Evolutionary conservation across 2,113 vertebrate species (phyloP).

Genomic region (Oxyura jamaicensis): DNA sequence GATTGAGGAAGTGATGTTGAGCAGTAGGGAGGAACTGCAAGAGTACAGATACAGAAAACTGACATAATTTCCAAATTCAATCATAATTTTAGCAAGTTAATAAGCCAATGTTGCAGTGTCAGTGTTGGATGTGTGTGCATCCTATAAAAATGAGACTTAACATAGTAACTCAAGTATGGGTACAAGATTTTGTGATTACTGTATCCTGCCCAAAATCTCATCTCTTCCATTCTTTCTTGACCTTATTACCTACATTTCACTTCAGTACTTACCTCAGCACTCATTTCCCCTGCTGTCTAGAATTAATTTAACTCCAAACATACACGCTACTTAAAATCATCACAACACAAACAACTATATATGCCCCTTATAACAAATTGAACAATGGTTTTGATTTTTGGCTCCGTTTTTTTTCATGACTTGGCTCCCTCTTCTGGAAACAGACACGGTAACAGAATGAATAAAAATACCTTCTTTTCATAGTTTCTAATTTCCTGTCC

Average conservation of each 20-base stretch:
- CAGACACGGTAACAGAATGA: background rate
- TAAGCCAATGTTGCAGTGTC: background rate
- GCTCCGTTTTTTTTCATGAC: background rate
- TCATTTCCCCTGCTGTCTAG: background rate
- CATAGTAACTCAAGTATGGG: accelerated
- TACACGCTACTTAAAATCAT: background rate
- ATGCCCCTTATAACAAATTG: background rate
- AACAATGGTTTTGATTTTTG: background rate
- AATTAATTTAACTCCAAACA: background rate
- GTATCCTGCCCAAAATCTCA: background rate
- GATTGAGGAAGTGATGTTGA: background rate
- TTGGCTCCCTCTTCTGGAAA: slow-evolving; percentile 67
- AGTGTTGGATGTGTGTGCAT: background rate
- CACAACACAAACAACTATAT: background rate
- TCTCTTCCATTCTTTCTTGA: background rate
- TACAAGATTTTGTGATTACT: background rate
- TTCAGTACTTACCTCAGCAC: background rate
- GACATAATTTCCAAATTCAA: background rate
- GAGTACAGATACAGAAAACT: background rate
- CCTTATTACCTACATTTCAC: background rate
- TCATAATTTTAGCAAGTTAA: background rate
- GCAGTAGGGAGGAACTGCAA: background rate
- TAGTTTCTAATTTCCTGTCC: background rate
- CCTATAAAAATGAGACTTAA: background rate
- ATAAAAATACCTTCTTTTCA: background rate